These are phyloP conservation scores for Idaea aversata DNA, from an alignment of 2,888 invertebrate genomes.

Conservation along the genomic window DNA sequence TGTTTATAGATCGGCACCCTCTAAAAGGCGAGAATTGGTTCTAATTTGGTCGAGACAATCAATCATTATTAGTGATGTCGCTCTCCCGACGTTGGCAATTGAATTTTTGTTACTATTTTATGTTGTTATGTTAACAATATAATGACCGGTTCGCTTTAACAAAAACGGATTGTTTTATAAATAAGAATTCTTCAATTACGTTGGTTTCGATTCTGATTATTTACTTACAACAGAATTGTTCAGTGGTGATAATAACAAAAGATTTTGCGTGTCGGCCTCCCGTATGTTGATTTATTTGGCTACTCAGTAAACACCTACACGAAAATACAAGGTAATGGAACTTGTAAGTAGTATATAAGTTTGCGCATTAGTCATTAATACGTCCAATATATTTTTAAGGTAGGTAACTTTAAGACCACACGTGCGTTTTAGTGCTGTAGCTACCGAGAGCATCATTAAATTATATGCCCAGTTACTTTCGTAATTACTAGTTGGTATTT, in stretches of 20 bases:
- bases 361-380: no score
- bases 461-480: background rate
- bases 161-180: background rate
- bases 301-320: background rate
- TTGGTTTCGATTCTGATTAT: background rate
- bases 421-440: no score
- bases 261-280: conserved; percentile 1
- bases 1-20: conserved; percentile 48
- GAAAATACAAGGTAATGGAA: background rate
- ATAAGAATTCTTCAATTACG: background rate
- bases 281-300: conserved; percentile 1
- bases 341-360: background rate
- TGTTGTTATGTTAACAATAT: conserved; percentile 1
- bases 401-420: no score
- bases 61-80: conserved; percentile 69
- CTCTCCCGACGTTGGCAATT: conserved; percentile 42
- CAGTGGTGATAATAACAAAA: background rate
- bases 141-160: background rate
- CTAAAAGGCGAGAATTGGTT: conserved; percentile 58
- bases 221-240: background rate
- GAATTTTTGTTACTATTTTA: conserved; percentile 37
- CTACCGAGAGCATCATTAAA: background rate
- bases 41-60: conserved; percentile 64
- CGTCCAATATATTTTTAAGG: no score
- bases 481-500: background rate